Percentiles rank a stretch among this genome's conserved stretches.
Evolutionary conservation across 2,113 vertebrate genomes (phyloP).

Genomic region (mouse (Mus musculus)): GRCm39 chr9:7626501-7627000

Average conservation of each 20-base stretch:
- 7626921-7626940: background rate
- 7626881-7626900: background rate
- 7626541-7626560: background rate
- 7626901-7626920: background rate
- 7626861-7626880: background rate
- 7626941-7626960: background rate
- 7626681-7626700: background rate
- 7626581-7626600: background rate
- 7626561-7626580: too few relatives aligned
- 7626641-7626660: too few relatives aligned
- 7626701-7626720: background rate
- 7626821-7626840: accelerated
- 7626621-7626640: background rate
- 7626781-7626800: background rate
- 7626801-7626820: background rate
- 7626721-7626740: background rate
- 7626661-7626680: background rate
- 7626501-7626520: background rate
- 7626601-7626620: background rate
- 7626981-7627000: background rate
- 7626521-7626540: background rate
- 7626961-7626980: too few relatives aligned
- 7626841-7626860: background rate
- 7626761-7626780: background rate
- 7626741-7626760: background rate